Evolutionary conservation across 2,888 invertebrate species (phyloP).

Genomic region (Adineta ricciae): DNA sequence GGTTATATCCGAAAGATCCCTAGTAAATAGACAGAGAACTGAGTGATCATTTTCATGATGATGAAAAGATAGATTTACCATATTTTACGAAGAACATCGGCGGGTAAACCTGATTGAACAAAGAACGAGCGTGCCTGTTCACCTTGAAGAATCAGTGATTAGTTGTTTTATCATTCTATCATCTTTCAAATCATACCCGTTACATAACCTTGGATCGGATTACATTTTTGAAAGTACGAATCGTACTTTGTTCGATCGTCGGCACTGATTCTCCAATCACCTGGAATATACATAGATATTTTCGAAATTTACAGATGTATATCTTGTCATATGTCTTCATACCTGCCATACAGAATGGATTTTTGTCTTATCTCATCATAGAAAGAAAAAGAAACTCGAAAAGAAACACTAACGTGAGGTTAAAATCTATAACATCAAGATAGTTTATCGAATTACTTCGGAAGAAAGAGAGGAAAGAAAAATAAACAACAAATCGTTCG

Average conservation of each 20-base stretch:
- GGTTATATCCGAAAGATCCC: constrained; percentile 49
- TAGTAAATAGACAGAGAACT: constrained; percentile 33
- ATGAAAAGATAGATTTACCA: constrained; percentile 41
- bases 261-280: not conserved
- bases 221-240: not conserved
- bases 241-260: not conserved
- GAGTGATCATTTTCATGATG: too few species aligned
- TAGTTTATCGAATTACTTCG: too few species aligned
- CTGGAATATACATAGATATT: not conserved
- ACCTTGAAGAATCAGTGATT: constrained; percentile 36
- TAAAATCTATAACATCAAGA: too few species aligned
- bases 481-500: too few species aligned
- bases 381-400: too few species aligned
- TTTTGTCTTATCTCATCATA: not conserved
- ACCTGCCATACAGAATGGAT: not conserved
- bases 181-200: not conserved
- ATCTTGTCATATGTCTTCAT: not conserved
- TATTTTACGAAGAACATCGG: constrained; percentile 46
- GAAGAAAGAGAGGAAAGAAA: too few species aligned
- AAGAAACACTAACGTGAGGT: too few species aligned
- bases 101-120: constrained; percentile 47
- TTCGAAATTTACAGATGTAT: not conserved
- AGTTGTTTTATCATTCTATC: not conserved
- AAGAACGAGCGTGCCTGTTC: constrained; percentile 48
- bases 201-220: not conserved